Conservation (phyloP, 2,113 vertebrate genomes). For the Alligator mississippiensis region DNA sequence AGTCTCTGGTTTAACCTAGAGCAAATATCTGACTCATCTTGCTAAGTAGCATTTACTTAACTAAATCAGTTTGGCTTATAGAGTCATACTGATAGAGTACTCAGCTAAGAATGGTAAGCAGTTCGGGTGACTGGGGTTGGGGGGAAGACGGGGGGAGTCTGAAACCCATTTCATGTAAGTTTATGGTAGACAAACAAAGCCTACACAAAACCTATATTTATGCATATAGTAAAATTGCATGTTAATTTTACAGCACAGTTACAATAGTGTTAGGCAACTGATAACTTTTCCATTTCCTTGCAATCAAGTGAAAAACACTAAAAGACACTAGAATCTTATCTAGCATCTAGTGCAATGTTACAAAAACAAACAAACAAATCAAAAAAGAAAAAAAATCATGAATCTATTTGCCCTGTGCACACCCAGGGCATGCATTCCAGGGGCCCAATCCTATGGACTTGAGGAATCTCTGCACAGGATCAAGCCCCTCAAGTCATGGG, state of each 20-base stretch:
- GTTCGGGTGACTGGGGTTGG: not conserved
- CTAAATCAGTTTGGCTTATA: not conserved
- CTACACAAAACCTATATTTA: not conserved
- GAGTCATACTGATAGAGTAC: not conserved
- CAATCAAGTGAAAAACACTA: not conserved
- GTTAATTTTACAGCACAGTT: not conserved
- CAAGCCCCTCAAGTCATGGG: no score
- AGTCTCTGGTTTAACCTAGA: not conserved
- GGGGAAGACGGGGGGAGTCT: not conserved
- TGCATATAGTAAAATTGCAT: not conserved
- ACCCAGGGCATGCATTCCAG: no score
- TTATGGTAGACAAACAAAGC: not conserved
- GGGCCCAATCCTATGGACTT: no score
- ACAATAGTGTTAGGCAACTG: not conserved
- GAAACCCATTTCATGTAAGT: fast-evolving
- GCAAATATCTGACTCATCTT: not conserved
- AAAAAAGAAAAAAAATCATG: no score
- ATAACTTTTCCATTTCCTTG: not conserved
- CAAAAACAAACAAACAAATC: no score
- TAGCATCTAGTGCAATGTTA: no score
- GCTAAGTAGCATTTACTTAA: no score
- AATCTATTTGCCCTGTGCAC: no score
- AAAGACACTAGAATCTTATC: no score
- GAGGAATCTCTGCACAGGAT: no score
- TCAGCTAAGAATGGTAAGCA: no score